A percentile compares a stretch with the other conserved stretches of the same genome.
These are phyloP conservation scores for Zaprionus ghesquierei DNA, from an alignment of 1,140 invertebrate species.

Conservation along the genomic window DNA sequence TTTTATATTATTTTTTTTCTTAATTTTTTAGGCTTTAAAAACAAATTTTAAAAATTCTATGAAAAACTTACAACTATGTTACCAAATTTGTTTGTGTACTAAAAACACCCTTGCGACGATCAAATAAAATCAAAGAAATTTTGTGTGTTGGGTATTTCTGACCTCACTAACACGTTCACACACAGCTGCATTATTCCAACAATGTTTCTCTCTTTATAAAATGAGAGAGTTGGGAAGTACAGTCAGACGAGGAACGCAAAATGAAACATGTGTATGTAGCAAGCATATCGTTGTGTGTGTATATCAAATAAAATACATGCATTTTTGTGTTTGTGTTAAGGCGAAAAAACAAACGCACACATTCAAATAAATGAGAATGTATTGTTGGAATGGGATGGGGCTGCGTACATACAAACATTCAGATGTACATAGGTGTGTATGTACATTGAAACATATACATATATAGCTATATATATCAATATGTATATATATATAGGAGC, in stretches of 20 bases:
- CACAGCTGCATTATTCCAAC: conserved; percentile 63
- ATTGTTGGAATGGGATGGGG: conserved; percentile 43
- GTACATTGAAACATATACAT: conserved; percentile 12
- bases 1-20: not conserved
- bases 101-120: conserved; percentile 45
- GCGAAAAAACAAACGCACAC: conserved; percentile 42
- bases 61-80: not conserved
- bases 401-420: conserved; percentile 40
- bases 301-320: conserved; percentile 47
- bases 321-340: conserved; percentile 51
- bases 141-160: conserved; percentile 60
- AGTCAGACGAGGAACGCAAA: conserved; percentile 77
- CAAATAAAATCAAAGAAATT: conserved; percentile 47
- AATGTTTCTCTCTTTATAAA: conserved; percentile 52
- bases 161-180: conserved; percentile 67
- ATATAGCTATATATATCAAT: conserved; percentile 2
- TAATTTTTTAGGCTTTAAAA: not conserved
- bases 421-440: conserved; percentile 11
- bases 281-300: conserved; percentile 41
- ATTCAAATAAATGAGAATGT: conserved; percentile 38
- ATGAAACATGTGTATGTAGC: conserved; percentile 77
- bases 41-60: not conserved
- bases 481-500: not conserved
- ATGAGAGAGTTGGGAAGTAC: conserved; percentile 66
- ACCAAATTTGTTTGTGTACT: conserved; percentile 1